Evolutionary conservation across 2,797 vertebrate species (phyloP), one percentile per base, ranked within the genome.

Genomic region (Masticophis lateralis): DNA sequence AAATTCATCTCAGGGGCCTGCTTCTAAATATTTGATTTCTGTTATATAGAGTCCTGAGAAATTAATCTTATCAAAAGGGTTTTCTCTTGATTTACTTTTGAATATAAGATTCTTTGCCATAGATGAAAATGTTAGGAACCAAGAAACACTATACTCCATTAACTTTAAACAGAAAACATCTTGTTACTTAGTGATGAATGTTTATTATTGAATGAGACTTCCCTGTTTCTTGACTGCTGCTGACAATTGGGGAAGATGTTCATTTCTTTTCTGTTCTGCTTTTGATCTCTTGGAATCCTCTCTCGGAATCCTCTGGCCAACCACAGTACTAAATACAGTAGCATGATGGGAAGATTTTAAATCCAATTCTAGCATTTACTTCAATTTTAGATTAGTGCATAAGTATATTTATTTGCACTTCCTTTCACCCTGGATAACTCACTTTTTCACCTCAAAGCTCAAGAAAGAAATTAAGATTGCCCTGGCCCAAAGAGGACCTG

Each of bases 401-500:
- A 66, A 66, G 4, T 56, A 27, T n/a, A 25, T 55, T 4, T 7
- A 51, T 10, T 27, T 5, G 9, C 11, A 28, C 60, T 83, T 11
- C 8, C 55, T 79, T 47, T 90, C 63, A 27, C 25, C 25, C 3
- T 91, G 59, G 22, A 14, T 92, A 51, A 86, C n/a, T 89, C 11
- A 3, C 22, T 60, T 89, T 9, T 7, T 5, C 25, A 4, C 27
- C 63, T 92, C 47, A 22, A 94, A 99, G 98, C 96, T 99, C 94
- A 98, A 99, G 93, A 97, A 98, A 89, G 97, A 98, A 59, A 97
- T 99, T 92, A 97, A 96, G 86, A 97, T 97, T 79, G 96, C 95
- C 83, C 98, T 99, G 92, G 92, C 98, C 56, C 98, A 98, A 86
- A 98, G 98, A 94, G 98, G 98, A 95, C 96, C 98, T 3, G 98